phyloP scores from a whole-genome alignment of 2,797 vertebrate genomes.

The Enteromius trimaculatus region DNA sequence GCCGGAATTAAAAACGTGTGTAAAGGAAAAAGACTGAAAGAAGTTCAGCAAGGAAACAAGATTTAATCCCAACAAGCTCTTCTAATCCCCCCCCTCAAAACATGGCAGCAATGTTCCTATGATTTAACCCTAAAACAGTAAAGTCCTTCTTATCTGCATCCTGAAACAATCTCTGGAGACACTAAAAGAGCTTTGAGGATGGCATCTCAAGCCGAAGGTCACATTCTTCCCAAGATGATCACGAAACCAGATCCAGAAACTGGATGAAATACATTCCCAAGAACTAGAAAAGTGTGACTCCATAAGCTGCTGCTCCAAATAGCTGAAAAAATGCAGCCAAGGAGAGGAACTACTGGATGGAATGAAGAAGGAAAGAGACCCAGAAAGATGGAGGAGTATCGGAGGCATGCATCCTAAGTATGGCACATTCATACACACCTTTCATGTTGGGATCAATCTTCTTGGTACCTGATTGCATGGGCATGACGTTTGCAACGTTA shows the following conservation, averaged over 20 bases:
- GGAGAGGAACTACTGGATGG: background rate
- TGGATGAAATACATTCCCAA: background rate
- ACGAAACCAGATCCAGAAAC: slow-evolving; percentile 1
- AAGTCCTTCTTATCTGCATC: slow-evolving; percentile 20
- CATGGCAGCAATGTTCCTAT: slow-evolving; percentile 14
- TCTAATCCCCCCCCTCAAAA: slow-evolving; percentile 18
- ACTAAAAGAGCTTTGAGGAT: background rate
- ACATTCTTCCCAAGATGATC: slow-evolving; percentile 1
- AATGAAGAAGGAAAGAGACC: background rate
- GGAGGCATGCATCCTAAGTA: slow-evolving; percentile 43
- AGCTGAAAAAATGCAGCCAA: background rate
- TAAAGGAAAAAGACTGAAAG: background rate
- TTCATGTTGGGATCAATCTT: slow-evolving; percentile 90
- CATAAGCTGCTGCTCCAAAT: background rate
- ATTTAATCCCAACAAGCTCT: slow-evolving; percentile 18
- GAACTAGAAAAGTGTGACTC: slow-evolving; percentile 19
- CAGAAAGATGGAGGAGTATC: background rate
- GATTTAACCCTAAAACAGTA: background rate
- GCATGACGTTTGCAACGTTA: slow-evolving; percentile 94
- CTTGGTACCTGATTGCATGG: slow-evolving; percentile 92
- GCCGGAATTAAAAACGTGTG: background rate
- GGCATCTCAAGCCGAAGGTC: background rate
- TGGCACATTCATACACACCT: slow-evolving; percentile 72
- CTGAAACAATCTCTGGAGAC: background rate
- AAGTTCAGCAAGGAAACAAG: slow-evolving; percentile 6